A percentile compares a stretch with the other conserved stretches of the same genome.
Evolutionary conservation across 92 coral and sea anemone genomes (phyloP).

Genomic region (Paragorgia papillata): DNA sequence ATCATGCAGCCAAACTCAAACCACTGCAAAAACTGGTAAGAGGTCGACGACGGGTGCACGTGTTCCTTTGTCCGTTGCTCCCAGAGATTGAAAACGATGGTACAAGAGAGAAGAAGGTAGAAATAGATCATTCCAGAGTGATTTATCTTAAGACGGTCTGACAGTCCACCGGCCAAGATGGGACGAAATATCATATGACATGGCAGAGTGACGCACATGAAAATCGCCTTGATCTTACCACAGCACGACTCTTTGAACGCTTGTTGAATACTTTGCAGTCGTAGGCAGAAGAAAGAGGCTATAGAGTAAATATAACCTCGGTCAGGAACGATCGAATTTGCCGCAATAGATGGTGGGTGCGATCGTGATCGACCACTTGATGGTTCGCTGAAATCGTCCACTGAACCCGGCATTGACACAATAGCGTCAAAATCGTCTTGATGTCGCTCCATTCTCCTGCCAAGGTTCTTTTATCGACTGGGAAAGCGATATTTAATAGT

Average conservation of each 20-base stretch:
- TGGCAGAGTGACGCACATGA: conserved; percentile 21
- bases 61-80: not conserved
- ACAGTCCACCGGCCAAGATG: not conserved
- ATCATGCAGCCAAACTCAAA: conserved; percentile 2
- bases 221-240: conserved; percentile 7
- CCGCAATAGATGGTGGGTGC: not conserved
- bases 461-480: too few relatives aligned
- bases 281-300: not conserved
- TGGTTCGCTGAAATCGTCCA: too few relatives aligned
- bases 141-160: conserved; percentile 6
- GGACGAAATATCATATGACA: conserved; percentile 8
- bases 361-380: too few relatives aligned
- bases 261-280: not conserved
- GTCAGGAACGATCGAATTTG: not conserved
- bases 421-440: too few relatives aligned
- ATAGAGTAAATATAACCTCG: not conserved
- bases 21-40: conserved; percentile 5
- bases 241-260: not conserved
- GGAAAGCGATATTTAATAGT: too few relatives aligned
- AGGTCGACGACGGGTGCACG: not conserved
- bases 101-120: conserved; percentile 12
- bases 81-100: conserved; percentile 25
- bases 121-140: conserved; percentile 29
- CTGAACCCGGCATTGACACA: too few relatives aligned
- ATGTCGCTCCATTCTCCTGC: too few relatives aligned